These are phyloP conservation scores for Ochropleura plecta DNA, from an alignment of 2,888 invertebrate genomes.

Conservation along the genomic window DNA sequence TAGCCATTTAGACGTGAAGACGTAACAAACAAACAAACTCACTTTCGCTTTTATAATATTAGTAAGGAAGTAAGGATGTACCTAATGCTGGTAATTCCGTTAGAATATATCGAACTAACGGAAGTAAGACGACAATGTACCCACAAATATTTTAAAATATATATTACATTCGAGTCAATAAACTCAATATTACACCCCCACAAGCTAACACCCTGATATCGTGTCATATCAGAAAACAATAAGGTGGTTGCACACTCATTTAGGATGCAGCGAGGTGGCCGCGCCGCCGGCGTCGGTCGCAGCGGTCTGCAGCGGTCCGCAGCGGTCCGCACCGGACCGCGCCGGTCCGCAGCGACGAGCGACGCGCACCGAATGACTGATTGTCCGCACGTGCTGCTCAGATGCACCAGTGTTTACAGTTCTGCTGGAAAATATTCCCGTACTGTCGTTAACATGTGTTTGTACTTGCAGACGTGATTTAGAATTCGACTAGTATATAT, in stretches of 20 bases:
- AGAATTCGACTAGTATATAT: not conserved
- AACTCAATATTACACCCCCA: conserved; percentile 20
- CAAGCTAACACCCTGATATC: conserved; percentile 28
- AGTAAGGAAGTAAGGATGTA: too few relatives aligned
- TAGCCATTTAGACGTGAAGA: too few relatives aligned
- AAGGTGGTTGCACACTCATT: conserved; percentile 57
- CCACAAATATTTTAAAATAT: conserved; percentile 3
- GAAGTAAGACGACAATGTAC: not conserved
- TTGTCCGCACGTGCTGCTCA: conserved; percentile 72
- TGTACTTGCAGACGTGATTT: conserved; percentile 48
- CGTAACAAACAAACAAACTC: too few relatives aligned
- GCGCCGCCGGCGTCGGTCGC: conserved; percentile 42
- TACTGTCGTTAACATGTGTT: conserved; percentile 47
- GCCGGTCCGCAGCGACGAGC: conserved; percentile 56
- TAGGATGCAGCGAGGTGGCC: conserved; percentile 68
- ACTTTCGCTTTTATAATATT: too few relatives aligned
- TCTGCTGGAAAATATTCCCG: conserved; percentile 47
- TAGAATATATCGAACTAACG: not conserved
- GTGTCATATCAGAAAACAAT: conserved; percentile 64
- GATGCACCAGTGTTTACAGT: conserved; percentile 60
- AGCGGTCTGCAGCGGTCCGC: conserved; percentile 26
- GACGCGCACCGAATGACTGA: conserved; percentile 76
- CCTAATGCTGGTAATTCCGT: not conserved
- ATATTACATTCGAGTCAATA: conserved; percentile 4
- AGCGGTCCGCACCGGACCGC: conserved; percentile 23